Evolutionary conservation across 2,113 vertebrate species (phyloP).

Genomic region (Piaya cayana): DNA sequence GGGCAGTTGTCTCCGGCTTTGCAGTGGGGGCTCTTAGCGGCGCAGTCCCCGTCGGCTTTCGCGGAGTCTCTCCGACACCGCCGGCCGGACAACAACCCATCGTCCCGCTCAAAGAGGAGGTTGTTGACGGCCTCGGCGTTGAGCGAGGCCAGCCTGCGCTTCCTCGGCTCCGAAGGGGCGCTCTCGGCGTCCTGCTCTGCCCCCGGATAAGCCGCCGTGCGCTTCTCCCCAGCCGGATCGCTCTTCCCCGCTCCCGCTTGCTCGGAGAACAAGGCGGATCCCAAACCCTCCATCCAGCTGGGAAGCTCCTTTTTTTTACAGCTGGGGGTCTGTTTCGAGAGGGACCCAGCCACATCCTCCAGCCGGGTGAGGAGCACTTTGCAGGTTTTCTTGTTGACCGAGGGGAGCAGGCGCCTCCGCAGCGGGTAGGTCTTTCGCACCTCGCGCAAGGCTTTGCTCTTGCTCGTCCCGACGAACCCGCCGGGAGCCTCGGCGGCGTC

Average conservation of each 20-base stretch:
- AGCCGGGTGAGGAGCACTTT: constrained; percentile 90
- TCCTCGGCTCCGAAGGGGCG: constrained; percentile 83
- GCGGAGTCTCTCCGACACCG: constrained; percentile 49
- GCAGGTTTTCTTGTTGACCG: constrained; percentile 82
- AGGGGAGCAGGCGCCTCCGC: constrained; percentile 73
- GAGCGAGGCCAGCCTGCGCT: constrained; percentile 93
- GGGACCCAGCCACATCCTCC: constrained; percentile 78
- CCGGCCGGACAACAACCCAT: constrained; percentile 72
- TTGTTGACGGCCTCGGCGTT: constrained; percentile 97
- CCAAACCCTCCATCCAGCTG: constrained; percentile 65
- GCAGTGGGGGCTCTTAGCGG: constrained; percentile 66
- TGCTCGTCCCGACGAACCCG: constrained; percentile 13
- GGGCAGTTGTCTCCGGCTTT: constrained; percentile 63
- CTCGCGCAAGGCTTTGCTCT: constrained; percentile 47
- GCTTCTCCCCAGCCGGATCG: constrained; percentile 25
- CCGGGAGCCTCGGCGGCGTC: constrained; percentile 5
- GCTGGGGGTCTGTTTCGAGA: constrained; percentile 67
- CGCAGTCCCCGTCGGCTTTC: constrained; percentile 54
- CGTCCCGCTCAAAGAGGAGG: constrained; percentile 86
- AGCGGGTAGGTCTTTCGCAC: constrained; percentile 82
- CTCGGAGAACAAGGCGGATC: constrained; percentile 45
- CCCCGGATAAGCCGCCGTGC: constrained; percentile 11
- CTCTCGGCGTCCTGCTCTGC: constrained; percentile 60
- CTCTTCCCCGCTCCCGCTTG: constrained; percentile 44
- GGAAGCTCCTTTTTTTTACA: constrained; percentile 66